phyloP scores from a whole-genome alignment of 2,113 vertebrate genomes.

The Tragelaphus strepsiceros region DNA sequence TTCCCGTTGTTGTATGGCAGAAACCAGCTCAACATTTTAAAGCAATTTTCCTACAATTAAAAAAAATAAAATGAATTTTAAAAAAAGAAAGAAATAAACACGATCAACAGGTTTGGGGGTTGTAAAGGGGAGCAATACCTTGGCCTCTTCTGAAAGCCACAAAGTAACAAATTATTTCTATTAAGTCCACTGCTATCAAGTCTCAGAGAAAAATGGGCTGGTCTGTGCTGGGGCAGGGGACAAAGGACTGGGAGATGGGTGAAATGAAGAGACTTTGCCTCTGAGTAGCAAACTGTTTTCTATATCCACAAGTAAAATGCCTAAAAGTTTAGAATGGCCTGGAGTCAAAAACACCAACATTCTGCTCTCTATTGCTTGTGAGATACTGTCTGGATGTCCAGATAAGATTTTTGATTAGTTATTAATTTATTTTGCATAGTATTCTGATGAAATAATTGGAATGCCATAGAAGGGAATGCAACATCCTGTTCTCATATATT shows the following conservation, averaged over 20 bases:
- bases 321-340: not conserved
- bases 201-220: not conserved
- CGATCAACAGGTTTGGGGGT: not conserved
- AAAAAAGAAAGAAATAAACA: not conserved
- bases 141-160: not conserved
- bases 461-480: not conserved
- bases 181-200: not conserved
- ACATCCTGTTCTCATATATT: not conserved
- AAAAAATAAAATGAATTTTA: not conserved
- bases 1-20: not conserved
- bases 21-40: not conserved
- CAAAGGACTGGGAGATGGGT: fast-evolving
- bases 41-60: not conserved
- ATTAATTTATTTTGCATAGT: not conserved
- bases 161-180: not conserved
- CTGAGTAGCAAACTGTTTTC: not conserved
- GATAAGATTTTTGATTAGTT: not conserved
- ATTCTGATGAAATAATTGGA: not conserved
- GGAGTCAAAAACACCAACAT: not conserved
- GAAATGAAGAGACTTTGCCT: not conserved
- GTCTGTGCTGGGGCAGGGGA: fast-evolving
- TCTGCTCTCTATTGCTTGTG: not conserved
- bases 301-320: not conserved
- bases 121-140: not conserved
- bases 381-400: not conserved